Percentiles rank a stretch among this genome's conserved stretches.
phyloP scores from a whole-genome alignment of 2,797 vertebrate genomes.

The Anniella stebbinsi region DNA sequence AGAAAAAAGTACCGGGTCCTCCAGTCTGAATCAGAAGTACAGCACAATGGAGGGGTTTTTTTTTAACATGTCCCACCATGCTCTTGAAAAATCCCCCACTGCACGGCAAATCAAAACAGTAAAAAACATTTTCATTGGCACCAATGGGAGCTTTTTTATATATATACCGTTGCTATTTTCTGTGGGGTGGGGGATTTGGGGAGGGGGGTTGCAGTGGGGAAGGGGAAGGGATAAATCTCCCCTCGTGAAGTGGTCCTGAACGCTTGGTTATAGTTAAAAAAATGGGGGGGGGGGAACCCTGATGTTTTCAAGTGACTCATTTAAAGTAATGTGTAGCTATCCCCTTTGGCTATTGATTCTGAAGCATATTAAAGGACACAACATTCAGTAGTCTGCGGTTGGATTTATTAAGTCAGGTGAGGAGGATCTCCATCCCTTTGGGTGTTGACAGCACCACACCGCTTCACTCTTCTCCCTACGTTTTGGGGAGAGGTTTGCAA shows the following conservation, averaged over 20 bases:
- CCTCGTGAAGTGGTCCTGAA: neutral
- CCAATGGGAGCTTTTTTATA: neutral
- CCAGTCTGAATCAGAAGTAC: neutral
- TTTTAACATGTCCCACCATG: neutral
- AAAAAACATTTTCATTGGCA: neutral
- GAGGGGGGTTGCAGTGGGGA: too few species aligned
- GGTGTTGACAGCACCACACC: neutral
- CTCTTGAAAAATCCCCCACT: neutral
- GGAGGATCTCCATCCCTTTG: neutral
- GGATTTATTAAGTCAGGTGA: neutral
- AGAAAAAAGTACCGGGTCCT: neutral
- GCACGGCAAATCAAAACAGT: neutral
- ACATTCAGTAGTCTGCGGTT: neutral
- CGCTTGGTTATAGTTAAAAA: neutral
- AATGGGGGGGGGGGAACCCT: too few species aligned
- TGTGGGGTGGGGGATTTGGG: too few species aligned
- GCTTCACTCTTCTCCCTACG: neutral
- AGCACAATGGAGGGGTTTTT: neutral
- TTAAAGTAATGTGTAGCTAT: neutral
- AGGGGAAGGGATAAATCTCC: neutral
- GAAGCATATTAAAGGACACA: neutral
- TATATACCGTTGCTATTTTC: neutral
- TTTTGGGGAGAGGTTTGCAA: neutral
- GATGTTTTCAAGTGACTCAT: neutral
- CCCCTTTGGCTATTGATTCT: neutral